Evolutionary conservation across 2,113 vertebrate genomes (phyloP).

Genomic region (Corythoichthys haematopterus): DNA sequence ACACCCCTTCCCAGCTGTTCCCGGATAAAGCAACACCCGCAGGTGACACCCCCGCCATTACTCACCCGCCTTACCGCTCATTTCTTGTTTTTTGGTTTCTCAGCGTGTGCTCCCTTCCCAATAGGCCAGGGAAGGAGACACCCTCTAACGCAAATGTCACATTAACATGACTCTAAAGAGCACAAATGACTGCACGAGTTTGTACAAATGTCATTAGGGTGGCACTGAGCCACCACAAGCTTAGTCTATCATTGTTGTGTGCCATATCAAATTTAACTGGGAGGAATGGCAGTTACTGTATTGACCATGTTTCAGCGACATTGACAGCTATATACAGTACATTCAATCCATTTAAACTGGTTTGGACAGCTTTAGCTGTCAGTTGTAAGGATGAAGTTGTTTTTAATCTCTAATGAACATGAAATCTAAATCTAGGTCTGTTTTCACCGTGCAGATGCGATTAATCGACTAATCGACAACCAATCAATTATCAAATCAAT

Average conservation of each 20-base stretch:
- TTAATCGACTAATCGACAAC: no score
- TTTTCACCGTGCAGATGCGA: no score
- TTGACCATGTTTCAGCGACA: conserved; percentile 20
- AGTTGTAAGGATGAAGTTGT: no score
- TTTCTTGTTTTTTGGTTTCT: conserved; percentile 33
- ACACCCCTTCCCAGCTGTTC: conserved; percentile 14
- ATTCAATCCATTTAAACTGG: no score
- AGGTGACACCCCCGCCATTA: conserved; percentile 31
- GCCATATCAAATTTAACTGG: conserved; percentile 15
- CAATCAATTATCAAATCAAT: no score
- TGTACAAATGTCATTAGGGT: conserved; percentile 30
- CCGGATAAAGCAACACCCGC: conserved; percentile 34
- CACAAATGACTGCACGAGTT: conserved; percentile 27
- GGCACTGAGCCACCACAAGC: conserved; percentile 15
- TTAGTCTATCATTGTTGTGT: conserved; percentile 2
- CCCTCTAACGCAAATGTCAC: conserved; percentile 45
- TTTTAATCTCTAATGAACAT: no score
- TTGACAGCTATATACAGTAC: no score
- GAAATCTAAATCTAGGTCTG: no score
- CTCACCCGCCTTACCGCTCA: neutral
- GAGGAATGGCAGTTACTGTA: no score
- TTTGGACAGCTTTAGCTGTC: no score
- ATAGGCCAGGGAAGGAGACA: conserved; percentile 14
- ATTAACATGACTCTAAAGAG: conserved; percentile 44
- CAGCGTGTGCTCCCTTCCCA: conserved; percentile 33